A percentile compares a stretch with the other conserved stretches of the same genome.
Evolutionary conservation across 2,797 vertebrate species (phyloP).

Genomic region (Vultur gryphus): DNA sequence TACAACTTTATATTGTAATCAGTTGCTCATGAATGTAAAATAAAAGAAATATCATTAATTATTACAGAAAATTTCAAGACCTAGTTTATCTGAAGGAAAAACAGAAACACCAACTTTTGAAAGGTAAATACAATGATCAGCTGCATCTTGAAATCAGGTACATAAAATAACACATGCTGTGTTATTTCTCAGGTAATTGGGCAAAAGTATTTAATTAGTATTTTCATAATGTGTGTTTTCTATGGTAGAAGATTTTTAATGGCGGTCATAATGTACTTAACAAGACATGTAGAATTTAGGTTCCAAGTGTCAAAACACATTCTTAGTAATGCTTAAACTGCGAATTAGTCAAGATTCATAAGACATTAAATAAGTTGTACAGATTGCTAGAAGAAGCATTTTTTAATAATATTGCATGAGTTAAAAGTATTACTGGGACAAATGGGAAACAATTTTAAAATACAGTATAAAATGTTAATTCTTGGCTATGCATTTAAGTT

Average conservation of each 20-base stretch:
- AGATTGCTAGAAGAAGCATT: neutral
- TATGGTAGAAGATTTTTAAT: neutral
- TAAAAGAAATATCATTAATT: conserved; percentile 34
- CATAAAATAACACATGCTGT: neutral
- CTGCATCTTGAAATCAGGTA: conserved; percentile 10
- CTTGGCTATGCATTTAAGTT: neutral
- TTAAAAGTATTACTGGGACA: neutral
- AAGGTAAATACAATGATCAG: conserved; percentile 63
- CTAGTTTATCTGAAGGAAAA: conserved; percentile 52
- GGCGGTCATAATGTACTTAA: neutral
- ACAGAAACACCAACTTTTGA: conserved; percentile 39
- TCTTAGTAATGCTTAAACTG: neutral
- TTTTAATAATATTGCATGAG: neutral
- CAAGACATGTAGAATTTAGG: neutral
- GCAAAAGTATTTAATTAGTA: neutral
- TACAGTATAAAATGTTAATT: neutral
- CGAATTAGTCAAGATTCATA: neutral
- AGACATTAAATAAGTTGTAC: neutral
- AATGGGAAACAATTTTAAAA: neutral
- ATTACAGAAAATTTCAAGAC: conserved; percentile 62
- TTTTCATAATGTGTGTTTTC: neutral
- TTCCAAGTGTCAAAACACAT: neutral
- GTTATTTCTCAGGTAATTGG: conserved; percentile 33
- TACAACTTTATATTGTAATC: neutral
- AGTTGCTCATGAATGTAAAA: conserved; percentile 19